Conservation (phyloP, 2,888 invertebrate genomes). For the Latheticus oryzae region DNA sequence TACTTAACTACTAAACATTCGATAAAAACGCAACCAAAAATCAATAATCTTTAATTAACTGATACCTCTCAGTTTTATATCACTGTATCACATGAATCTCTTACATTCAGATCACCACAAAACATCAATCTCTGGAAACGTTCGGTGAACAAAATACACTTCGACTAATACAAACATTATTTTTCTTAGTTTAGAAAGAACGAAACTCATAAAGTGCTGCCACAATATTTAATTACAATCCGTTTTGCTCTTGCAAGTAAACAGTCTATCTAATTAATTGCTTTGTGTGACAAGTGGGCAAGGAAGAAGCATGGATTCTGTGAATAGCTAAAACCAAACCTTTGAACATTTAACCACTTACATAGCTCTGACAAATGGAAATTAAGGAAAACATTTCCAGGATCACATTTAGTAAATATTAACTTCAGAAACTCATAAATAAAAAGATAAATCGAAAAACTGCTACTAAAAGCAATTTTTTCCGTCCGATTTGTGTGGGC, state of each 20-base stretch:
- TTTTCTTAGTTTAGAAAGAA: conserved; percentile 2
- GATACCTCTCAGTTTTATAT: background rate
- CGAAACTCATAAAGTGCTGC: conserved; percentile 16
- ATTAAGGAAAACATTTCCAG: conserved; percentile 1
- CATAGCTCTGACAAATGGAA: conserved; percentile 3
- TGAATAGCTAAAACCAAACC: conserved; percentile 6
- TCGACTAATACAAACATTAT: background rate
- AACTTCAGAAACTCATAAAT: too few species aligned
- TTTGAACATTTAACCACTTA: conserved; percentile 2
- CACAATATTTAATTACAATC: conserved; percentile 22
- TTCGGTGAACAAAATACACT: too few species aligned
- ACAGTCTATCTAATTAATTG: conserved; percentile 24
- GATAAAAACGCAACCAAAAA: conserved; percentile 24
- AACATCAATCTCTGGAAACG: too few species aligned
- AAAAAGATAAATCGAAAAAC: too few species aligned
- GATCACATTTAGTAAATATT: too few species aligned
- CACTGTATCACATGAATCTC: background rate
- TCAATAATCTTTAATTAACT: conserved; percentile 14
- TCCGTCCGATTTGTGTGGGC: too few species aligned
- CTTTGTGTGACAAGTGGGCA: conserved; percentile 23
- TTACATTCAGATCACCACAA: too few species aligned
- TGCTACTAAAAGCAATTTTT: too few species aligned
- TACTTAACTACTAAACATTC: conserved; percentile 22
- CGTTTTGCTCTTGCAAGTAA: conserved; percentile 22
- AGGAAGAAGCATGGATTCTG: conserved; percentile 11